These are phyloP conservation scores for human DNA, from an alignment of 2,113 vertebrate species.

Conservation along the genomic window GRCh38 chr12:99431501-99432000, in stretches of 20 bases:
- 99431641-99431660: not conserved
- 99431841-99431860: not conserved
- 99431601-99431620: not conserved
- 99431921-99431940: not conserved
- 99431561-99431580: constrained; percentile 8
- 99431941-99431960: not conserved
- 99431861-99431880: not conserved
- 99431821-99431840: not conserved
- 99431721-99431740: not conserved
- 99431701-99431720: not conserved
- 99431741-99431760: not conserved
- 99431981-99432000: not conserved
- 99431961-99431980: not conserved
- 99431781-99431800: not conserved
- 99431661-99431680: not conserved
- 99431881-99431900: not conserved
- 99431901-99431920: not conserved
- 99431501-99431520: constrained; percentile 30
- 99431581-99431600: not conserved
- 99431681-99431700: not conserved
- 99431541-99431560: not conserved
- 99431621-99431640: not conserved
- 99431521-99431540: not conserved
- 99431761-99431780: not conserved
- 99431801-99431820: not conserved